A percentile compares a stretch with the other conserved stretches of the same genome.
These are phyloP conservation scores for Theristus sp. DNA, from an alignment of 2,888 invertebrate genomes.

Conservation along the genomic window DNA sequence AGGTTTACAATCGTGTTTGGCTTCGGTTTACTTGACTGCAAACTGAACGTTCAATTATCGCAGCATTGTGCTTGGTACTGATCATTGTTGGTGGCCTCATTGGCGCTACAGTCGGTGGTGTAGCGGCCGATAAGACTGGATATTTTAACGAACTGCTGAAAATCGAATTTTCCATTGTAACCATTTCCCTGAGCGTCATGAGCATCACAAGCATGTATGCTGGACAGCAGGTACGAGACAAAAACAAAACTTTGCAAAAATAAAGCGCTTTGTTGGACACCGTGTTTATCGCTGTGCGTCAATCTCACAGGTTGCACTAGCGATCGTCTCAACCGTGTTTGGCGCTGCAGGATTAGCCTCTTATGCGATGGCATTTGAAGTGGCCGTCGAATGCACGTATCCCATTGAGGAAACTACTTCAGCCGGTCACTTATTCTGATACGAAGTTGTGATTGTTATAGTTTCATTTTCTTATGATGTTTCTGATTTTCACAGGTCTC, in stretches of 20 bases:
- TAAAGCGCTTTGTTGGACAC: no score
- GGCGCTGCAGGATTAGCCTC: slow-evolving; percentile 6
- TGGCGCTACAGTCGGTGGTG: neutral
- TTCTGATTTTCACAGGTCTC: neutral
- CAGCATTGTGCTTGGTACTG: neutral
- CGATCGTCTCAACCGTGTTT: neutral
- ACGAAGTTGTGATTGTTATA: neutral
- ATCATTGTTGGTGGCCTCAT: neutral
- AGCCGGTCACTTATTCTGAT: no score
- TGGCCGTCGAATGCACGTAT: slow-evolving; percentile 5
- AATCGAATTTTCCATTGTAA: neutral
- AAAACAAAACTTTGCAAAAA: no score
- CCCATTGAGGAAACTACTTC: slow-evolving; percentile 2
- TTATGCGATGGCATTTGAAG: slow-evolving; percentile 7
- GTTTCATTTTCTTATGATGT: neutral
- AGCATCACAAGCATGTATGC: no score
- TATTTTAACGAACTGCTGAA: neutral
- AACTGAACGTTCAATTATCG: no score
- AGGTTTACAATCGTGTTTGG: no score
- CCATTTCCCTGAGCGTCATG: neutral
- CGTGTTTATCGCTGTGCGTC: no score
- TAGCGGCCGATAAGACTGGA: neutral
- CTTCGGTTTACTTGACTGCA: no score
- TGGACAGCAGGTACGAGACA: no score
- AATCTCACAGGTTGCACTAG: no score